Base-by-base conservation (phyloP, 2,888 invertebrate genomes). In the Cepaea hortensis region DNA sequence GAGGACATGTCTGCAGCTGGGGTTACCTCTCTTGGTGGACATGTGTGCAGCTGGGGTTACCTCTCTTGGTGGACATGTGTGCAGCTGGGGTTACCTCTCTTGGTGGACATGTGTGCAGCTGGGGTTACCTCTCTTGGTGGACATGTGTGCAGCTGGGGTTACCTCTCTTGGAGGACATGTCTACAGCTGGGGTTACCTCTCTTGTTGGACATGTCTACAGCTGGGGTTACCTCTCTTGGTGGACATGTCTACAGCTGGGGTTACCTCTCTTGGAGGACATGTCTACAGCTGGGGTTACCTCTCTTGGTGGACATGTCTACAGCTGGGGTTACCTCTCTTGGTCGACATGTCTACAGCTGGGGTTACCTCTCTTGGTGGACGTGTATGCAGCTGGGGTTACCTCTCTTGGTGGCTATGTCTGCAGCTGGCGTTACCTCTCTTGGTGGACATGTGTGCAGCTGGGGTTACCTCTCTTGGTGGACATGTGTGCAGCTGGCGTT, bases 21-120 rank as follows among this genome's bases (percentile, higher is more conserved):
- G n/a, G n/a, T n/a, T n/a, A n/a, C n/a, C n/a, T 90, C 80, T 92
- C 92, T 1, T 92, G 92, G 92, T 92, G 92, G 92, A 93, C 92
- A 11, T 91, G 91, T 86, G n/a, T 92, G 61, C 91, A 90, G 87
- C 90, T 92, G 86, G 91, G n/a, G n/a, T n/a, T n/a, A n/a, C n/a
- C n/a, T 90, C 80, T 92, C 92, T 1, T 92, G 92, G 92, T 92
- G 92, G 92, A 93, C 92, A 11, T 91, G 91, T 86, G n/a, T 92
- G 61, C 91, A 90, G 87, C 90, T 92, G 86, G 91, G n/a, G n/a
- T n/a, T n/a, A n/a, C n/a, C n/a, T 90, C 80, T 92, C 92, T 1
- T 92, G 92, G 92, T 92, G 92, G 92, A 93, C 92, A 11, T 91
- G 91, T 86, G n/a, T 92, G 61, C 91, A 90, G 87, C 90, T 92